A percentile compares a stretch with the other conserved stretches of the same genome.
These are phyloP conservation scores for Alcis repandata DNA, from an alignment of 2,888 invertebrate genomes.

Conservation along the genomic window DNA sequence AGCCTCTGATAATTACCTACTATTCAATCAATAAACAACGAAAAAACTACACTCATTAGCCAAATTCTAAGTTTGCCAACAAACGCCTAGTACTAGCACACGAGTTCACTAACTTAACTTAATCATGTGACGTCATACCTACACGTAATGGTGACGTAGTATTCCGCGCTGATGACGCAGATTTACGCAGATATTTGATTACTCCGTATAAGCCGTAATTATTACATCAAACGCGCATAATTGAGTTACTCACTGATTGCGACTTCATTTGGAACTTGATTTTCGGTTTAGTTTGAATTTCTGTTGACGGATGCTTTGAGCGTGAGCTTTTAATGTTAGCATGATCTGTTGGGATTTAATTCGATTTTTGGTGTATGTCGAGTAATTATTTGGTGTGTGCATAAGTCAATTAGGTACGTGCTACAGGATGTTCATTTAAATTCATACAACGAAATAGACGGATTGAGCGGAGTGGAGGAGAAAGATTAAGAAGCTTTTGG, in stretches of 20 bases:
- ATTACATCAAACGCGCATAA: conserved; percentile 42
- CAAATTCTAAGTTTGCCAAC: conserved; percentile 4
- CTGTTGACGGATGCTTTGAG: conserved; percentile 7
- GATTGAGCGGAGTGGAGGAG: no score
- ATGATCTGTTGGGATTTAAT: neutral
- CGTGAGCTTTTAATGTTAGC: conserved; percentile 7
- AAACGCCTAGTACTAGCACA: neutral
- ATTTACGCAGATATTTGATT: conserved; percentile 43
- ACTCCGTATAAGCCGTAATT: conserved; percentile 34
- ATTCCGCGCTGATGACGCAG: conserved; percentile 13
- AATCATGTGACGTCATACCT: conserved; percentile 4
- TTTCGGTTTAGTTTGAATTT: conserved; percentile 29
- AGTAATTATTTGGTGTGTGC: no score
- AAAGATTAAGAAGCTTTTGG: no score
- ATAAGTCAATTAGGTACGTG: neutral
- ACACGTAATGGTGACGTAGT: conserved; percentile 17
- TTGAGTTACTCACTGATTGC: conserved; percentile 40
- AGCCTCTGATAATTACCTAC: neutral
- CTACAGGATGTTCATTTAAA: no score
- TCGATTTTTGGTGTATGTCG: neutral
- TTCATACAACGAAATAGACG: no score
- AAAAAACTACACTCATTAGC: no score
- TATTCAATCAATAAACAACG: neutral
- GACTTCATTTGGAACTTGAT: conserved; percentile 27
- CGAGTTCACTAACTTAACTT: conserved; percentile 16